Evolutionary conservation across 2,888 invertebrate species (phyloP), one percentile per base, ranked within the genome.

Genomic region (Drosophila longiperda): DNA sequence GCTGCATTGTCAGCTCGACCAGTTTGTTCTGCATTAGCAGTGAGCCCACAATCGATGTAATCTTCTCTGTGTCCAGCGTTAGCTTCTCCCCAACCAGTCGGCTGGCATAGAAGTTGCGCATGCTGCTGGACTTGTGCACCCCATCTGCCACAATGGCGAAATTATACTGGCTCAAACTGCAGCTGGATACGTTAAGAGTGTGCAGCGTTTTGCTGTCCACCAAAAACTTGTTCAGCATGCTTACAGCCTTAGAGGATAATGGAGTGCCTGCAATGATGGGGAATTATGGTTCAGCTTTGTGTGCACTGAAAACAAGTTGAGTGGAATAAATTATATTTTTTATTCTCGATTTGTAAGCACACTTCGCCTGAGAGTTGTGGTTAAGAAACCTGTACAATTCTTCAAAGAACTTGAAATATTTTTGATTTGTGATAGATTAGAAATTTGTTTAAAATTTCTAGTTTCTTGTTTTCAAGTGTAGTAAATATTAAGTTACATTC

Each of bases 131-230:
- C 36, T 92, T 91, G 42, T 91, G 50, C 3, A 93, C 80, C 0
- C 91, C 93, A 78, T 93, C 93, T 0, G 92, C 93, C 6, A 93
- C 40, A 3, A 85, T 59, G 5, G 91, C 87, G 55, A 93, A 93
- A 34, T 86, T 89, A n/a, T 80, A 90, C 60, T 92, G 92, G 48
- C 75, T 89, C 17, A 93, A 59, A 23, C 64, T 73, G 63, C 92
- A 92, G 34, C 73, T 62, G 42, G 73, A 75, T 0, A 91, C 83
- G 66, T 90, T 82, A 0, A 93, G 73, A 2, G 58, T 42, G 0
- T 66, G 66, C 48, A 92, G 58, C 0, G 83, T 84, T 3, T 57
- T 38, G 7, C 78, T 87, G 29, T 65, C 70, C 32, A 90, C 36
- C 7, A 92, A 54, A 63, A 91, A 90, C 3, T 73, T 62, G 1